Conservation (phyloP, 1,140 invertebrate genomes). For the Metaphire vulgaris region DNA sequence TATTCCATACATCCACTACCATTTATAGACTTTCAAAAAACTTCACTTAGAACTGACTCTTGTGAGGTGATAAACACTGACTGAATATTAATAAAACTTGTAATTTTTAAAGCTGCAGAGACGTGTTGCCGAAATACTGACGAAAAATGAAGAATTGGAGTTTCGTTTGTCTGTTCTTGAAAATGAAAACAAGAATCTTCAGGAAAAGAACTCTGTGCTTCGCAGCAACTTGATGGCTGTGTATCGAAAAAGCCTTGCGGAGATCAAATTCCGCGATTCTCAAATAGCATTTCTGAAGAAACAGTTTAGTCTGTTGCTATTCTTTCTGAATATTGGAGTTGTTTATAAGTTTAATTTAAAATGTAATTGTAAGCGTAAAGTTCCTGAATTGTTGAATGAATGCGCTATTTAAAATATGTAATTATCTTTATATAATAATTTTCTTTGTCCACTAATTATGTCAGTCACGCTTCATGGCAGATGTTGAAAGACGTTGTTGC, state of each 20-base stretch:
- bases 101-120: no score
- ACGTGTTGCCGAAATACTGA: no score
- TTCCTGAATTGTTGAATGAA: neutral
- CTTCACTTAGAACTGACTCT: no score
- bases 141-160: neutral
- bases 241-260: neutral
- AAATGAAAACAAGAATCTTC: neutral
- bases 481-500: neutral
- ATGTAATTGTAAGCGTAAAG: neutral
- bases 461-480: neutral
- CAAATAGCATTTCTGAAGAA: neutral
- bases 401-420: neutral
- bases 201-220: neutral
- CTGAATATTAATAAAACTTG: no score
- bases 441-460: neutral
- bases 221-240: neutral
- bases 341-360: no score
- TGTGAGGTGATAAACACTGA: no score
- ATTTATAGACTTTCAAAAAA: no score
- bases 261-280: neutral
- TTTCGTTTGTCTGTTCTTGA: neutral
- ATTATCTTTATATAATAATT: neutral
- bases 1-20: no score
- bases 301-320: no score
- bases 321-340: no score